Percentiles rank a stretch among this genome's conserved stretches.
Evolutionary conservation across 2,113 vertebrate species (phyloP).

Genomic region (Cyrtonyx montezumae): DNA sequence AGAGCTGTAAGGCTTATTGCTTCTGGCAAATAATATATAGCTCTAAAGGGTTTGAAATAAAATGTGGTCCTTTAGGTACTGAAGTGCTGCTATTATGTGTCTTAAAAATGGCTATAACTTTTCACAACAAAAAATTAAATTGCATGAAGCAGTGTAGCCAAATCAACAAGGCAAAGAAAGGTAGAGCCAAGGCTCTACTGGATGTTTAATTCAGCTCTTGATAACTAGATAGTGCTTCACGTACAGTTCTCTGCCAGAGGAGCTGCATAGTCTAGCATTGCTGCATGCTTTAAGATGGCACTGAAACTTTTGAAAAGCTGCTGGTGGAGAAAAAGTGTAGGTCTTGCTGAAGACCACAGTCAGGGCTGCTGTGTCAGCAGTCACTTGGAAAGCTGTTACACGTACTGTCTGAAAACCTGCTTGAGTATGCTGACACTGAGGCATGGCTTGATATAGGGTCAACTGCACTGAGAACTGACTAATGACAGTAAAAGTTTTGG

Average conservation of each 20-base stretch:
- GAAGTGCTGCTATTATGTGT: slow-evolving; percentile 10
- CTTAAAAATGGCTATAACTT: slow-evolving; percentile 48
- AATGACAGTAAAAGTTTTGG: neutral
- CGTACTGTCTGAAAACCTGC: neutral
- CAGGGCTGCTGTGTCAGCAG: neutral
- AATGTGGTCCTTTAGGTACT: slow-evolving; percentile 45
- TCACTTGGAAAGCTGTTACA: neutral
- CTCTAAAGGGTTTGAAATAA: slow-evolving; percentile 27
- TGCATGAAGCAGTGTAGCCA: neutral
- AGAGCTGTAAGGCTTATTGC: slow-evolving; percentile 30
- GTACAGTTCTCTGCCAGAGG: fast-evolving
- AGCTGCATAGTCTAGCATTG: neutral
- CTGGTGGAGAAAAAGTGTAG: neutral
- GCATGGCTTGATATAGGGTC: neutral
- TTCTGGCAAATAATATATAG: slow-evolving; percentile 37
- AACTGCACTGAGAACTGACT: neutral
- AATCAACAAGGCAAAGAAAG: slow-evolving; percentile 18
- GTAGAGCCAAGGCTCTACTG: neutral
- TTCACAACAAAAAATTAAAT: slow-evolving; percentile 26
- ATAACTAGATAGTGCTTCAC: neutral
- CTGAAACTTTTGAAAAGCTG: neutral
- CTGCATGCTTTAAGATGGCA: neutral
- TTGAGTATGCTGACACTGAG: fast-evolving
- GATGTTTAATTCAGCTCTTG: neutral
- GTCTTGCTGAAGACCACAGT: neutral